A percentile compares a stretch with the other conserved stretches of the same genome.
Evolutionary conservation across 2,113 vertebrate species (phyloP).

Genomic region (Daubentonia madagascariensis): DNA sequence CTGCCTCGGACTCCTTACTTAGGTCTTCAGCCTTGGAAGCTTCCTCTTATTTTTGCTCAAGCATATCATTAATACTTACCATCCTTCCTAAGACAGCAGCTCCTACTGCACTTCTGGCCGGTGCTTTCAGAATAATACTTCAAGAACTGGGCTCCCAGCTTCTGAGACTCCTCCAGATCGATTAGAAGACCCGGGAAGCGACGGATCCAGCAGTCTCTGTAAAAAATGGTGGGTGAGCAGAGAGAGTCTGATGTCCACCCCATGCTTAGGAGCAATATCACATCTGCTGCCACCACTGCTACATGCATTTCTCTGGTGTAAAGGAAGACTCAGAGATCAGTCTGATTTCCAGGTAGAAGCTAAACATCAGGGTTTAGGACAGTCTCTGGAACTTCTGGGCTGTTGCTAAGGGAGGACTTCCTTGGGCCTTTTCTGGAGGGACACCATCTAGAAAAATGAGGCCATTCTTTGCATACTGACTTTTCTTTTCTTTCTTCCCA

Average conservation of each 20-base stretch:
- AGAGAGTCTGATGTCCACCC: slow-evolving; percentile 73
- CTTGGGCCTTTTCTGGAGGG: background rate
- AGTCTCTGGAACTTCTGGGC: background rate
- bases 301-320: slow-evolving; percentile 81
- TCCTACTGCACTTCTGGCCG: slow-evolving; percentile 89
- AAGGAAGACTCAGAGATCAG: background rate
- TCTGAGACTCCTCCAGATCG: slow-evolving; percentile 88
- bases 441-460: slow-evolving; percentile 41
- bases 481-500: background rate
- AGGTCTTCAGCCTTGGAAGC: background rate
- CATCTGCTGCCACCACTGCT: slow-evolving; percentile 49
- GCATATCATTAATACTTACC: slow-evolving; percentile 71
- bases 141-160: slow-evolving; percentile 90
- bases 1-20: background rate
- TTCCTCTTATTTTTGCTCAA: background rate
- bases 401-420: background rate
- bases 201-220: slow-evolving; percentile 95
- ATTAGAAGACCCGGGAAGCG: slow-evolving; percentile 90
- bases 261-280: slow-evolving; percentile 82
- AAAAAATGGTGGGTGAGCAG: slow-evolving; percentile 90
- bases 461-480: background rate
- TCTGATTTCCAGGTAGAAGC: background rate
- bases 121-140: slow-evolving; percentile 86
- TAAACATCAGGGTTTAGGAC: background rate
- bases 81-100: slow-evolving; percentile 89